Conservation (phyloP, 2,797 vertebrate species). For the Parauchenoglanis punctatus region DNA sequence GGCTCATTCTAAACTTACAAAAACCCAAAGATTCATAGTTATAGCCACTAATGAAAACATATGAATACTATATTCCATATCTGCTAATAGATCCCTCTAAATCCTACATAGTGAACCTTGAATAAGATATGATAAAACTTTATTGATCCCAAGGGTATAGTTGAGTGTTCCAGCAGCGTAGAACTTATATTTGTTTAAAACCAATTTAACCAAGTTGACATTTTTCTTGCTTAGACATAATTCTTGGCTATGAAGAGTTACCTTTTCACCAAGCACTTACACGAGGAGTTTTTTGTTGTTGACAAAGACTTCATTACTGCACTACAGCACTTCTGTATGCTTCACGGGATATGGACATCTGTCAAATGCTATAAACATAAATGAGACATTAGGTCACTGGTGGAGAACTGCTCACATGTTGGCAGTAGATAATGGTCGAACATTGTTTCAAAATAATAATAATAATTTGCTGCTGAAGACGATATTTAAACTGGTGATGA, state of each 20-base stretch:
- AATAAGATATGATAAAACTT: background rate
- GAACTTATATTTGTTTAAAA: background rate
- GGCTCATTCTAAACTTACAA: too few relatives aligned
- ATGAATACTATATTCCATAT: too few relatives aligned
- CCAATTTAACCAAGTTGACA: background rate
- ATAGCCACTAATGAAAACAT: too few relatives aligned
- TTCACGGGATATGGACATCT: background rate
- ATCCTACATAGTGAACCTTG: too few relatives aligned
- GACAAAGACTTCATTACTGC: background rate
- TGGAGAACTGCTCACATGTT: background rate
- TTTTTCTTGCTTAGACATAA: background rate
- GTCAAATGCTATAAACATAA: background rate
- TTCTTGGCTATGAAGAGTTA: background rate
- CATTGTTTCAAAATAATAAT: background rate
- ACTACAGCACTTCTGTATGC: background rate
- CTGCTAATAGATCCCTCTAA: too few relatives aligned
- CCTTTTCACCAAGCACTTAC: background rate
- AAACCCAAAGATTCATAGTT: too few relatives aligned
- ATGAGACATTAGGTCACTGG: background rate
- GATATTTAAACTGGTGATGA: background rate
- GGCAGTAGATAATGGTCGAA: background rate
- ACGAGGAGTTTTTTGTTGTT: background rate
- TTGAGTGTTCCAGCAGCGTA: background rate
- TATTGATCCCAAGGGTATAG: background rate
- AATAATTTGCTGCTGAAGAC: background rate